Base-by-base conservation (phyloP, 1,140 invertebrate genomes). In the Musca vetustissima region DNA sequence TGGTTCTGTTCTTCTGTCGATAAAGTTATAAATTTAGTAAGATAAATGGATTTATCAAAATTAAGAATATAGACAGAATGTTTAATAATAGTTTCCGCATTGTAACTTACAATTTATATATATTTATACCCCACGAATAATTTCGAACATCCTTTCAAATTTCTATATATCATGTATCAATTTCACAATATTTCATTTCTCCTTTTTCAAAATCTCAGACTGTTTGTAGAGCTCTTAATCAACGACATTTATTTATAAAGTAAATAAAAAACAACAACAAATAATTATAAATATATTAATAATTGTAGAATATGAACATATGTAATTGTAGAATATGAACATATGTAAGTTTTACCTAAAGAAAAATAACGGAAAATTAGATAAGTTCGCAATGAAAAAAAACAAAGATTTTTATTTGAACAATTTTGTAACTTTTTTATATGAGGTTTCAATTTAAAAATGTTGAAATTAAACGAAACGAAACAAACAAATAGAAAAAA, bases 351-450 rank as follows among this genome's bases (percentile, higher is more conserved):
- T 43, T 43, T 43, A 43, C 36, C 57, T 28, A 61, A 36, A 61
- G 21, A 19, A 25, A 61, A 43, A 11, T 43, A 43, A 7, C 6
- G 1, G 28, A 9, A 36, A 36, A 21, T 61, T 61, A 36, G 57
- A 36, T 61, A 61, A 59, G 36, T 43, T 43, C 36, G 9, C 24
- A 59, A 32, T 15, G n/a, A n/a, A n/a, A n/a, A n/a, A 32, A 61
- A 43, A 53, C 50, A 53, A 53, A 24, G 17, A 53, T 53, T 53
- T 21, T 53, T 21, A 53, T 53, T 53, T 21, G 7, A 17, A 53
- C 4, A 7, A 65, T 48, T 65, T 49, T 65, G 64, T 48, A 65
- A 65, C 48, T 49, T 65, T 65, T 43, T 65, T 65, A 65, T 65
- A 49, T 65, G 64, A 48, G 43, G 43, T 65, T 49, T 65, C 48